phyloP scores from a whole-genome alignment of 2,888 invertebrate genomes.

The Aplocera efformata region DNA sequence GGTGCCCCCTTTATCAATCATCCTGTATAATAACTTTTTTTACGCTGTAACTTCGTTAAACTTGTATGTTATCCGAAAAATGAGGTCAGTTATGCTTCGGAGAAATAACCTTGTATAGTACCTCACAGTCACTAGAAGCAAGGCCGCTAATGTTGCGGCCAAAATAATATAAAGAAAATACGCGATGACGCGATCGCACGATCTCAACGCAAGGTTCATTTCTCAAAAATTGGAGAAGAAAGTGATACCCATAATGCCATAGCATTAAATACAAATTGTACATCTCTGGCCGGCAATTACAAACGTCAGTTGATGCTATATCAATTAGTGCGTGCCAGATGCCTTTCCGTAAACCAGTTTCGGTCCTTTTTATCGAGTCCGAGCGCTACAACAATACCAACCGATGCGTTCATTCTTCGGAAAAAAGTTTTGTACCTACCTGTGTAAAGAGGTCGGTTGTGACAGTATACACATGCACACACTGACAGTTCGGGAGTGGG shows the following conservation, averaged over 20 bases:
- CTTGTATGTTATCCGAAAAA: slow-evolving; percentile 38
- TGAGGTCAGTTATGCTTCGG: slow-evolving; percentile 42
- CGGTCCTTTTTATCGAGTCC: slow-evolving; percentile 56
- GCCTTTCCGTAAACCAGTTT: slow-evolving; percentile 72
- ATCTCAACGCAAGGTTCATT: slow-evolving; percentile 5
- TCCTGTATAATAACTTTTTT: slow-evolving; percentile 38
- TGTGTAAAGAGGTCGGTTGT: slow-evolving; percentile 73
- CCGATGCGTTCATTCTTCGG: slow-evolving; percentile 21
- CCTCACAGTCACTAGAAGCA: slow-evolving; percentile 27
- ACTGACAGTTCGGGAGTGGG: slow-evolving; percentile 54
- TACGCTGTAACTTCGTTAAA: slow-evolving; percentile 28
- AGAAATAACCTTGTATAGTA: slow-evolving; percentile 36
- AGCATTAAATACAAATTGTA: slow-evolving; percentile 25
- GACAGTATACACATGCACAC: slow-evolving; percentile 67
- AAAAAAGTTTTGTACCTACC: slow-evolving; percentile 61
- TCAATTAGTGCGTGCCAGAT: slow-evolving; percentile 75
- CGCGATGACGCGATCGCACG: slow-evolving; percentile 12
- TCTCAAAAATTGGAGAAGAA: slow-evolving; percentile 4
- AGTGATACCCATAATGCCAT: slow-evolving; percentile 21
- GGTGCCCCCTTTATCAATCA: slow-evolving; percentile 55
- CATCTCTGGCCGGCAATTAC: slow-evolving; percentile 44
- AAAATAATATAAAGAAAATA: slow-evolving; percentile 20
- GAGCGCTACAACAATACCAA: slow-evolving; percentile 40
- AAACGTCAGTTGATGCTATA: slow-evolving; percentile 62
- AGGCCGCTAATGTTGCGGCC: slow-evolving; percentile 25